A percentile compares a stretch with the other conserved stretches of the same genome.
These are phyloP conservation scores for Macrophya alboannulata DNA, from an alignment of 2,888 invertebrate species.

Conservation along the genomic window DNA sequence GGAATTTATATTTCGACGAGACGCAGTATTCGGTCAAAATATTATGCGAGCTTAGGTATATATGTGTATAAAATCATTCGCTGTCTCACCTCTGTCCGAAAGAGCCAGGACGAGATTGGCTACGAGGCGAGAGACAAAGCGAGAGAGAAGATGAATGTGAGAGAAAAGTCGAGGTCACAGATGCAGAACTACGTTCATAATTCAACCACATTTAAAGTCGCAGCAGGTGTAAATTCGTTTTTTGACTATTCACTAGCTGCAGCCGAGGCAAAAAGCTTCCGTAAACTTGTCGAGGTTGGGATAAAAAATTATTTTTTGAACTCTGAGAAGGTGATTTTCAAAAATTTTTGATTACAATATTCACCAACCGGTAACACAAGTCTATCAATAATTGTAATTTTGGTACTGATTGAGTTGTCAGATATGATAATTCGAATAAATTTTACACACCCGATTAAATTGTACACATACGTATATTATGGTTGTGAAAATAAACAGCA, in stretches of 20 bases:
- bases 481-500: neutral
- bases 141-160: conserved; percentile 14
- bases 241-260: neutral
- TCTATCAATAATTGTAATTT: neutral
- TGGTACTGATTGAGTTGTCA: neutral
- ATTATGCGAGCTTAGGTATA: conserved; percentile 22
- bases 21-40: conserved; percentile 36
- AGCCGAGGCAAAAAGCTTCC: neutral
- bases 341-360: neutral
- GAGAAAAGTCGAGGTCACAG: conserved; percentile 53
- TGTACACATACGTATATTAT: neutral
- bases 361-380: neutral
- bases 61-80: conserved; percentile 4
- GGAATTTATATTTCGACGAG: neutral
- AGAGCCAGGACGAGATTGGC: conserved; percentile 39
- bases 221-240: conserved; percentile 6
- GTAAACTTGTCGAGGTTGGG: neutral
- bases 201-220: conserved; percentile 1
- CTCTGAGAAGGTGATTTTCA: neutral
- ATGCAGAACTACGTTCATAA: conserved; percentile 53
- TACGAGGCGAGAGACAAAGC: conserved; percentile 21
- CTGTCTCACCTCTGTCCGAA: neutral
- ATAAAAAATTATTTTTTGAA: neutral
- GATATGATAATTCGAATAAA: neutral
- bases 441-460: neutral